Percentiles rank a stretch among this genome's conserved stretches.
These are phyloP conservation scores for Chauna torquata DNA, from an alignment of 2,113 vertebrate species.

Conservation along the genomic window DNA sequence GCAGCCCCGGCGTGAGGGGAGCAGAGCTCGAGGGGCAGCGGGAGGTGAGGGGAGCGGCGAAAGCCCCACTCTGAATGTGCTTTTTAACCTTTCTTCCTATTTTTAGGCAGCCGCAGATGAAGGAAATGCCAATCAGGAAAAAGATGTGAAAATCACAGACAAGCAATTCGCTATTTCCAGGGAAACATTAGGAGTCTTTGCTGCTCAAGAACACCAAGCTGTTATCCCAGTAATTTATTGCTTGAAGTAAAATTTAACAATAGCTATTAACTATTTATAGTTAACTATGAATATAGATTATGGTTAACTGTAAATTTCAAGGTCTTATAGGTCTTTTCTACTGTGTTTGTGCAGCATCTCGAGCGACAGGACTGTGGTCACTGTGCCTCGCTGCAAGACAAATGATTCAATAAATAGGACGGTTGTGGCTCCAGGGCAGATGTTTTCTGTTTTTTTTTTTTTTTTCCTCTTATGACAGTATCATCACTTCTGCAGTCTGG, in stretches of 20 bases:
- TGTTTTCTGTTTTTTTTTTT: neutral
- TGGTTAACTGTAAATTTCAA: neutral
- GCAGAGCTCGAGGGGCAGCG: accelerated
- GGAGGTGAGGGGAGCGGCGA: neutral
- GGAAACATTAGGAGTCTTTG: neutral
- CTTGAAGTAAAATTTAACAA: neutral
- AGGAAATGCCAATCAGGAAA: neutral
- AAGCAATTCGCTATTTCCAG: neutral
- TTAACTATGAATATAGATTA: neutral
- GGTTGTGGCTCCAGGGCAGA: neutral
- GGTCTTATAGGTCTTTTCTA: neutral
- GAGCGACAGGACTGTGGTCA: neutral
- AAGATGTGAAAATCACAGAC: neutral
- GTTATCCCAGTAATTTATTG: neutral
- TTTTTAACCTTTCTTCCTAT: neutral
- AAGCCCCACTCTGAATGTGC: neutral
- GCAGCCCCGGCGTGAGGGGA: neutral
- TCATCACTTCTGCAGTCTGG: neutral
- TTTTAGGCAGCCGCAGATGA: neutral
- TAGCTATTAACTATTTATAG: neutral
- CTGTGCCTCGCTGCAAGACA: accelerated
- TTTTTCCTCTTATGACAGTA: neutral
- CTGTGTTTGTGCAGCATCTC: neutral
- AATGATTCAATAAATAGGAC: neutral
- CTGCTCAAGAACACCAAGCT: neutral